These are phyloP conservation scores for Rhadina sibilatrix DNA, from an alignment of 2,113 vertebrate species.

Conservation along the genomic window DNA sequence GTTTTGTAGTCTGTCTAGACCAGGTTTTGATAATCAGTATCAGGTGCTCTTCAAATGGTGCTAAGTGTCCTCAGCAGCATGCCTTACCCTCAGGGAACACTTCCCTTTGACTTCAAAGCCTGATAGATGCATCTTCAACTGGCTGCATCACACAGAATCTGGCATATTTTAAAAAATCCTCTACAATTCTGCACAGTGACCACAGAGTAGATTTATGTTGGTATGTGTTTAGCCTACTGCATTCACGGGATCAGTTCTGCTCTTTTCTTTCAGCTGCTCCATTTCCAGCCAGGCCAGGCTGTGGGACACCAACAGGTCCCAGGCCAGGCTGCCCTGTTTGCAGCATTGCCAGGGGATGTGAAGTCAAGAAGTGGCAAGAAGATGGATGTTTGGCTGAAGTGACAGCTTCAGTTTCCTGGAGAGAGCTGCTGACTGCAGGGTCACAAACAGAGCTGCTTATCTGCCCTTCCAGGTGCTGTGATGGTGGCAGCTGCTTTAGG, in stretches of 20 bases:
- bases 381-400: constrained; percentile 46
- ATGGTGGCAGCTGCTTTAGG: constrained; percentile 44
- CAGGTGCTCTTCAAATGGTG: background rate
- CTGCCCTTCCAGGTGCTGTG: constrained; percentile 59
- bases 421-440: constrained; percentile 55
- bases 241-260: background rate
- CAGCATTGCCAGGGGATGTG: constrained; percentile 18
- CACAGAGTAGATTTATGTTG: background rate
- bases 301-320: background rate
- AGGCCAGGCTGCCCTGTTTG: background rate
- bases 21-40: background rate
- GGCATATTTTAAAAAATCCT: background rate
- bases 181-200: background rate
- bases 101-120: background rate
- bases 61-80: background rate
- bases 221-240: background rate
- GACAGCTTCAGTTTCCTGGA: constrained; percentile 53
- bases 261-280: background rate
- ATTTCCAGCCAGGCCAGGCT: background rate
- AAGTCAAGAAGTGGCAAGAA: constrained; percentile 50
- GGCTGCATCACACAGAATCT: background rate
- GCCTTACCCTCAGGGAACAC: background rate
- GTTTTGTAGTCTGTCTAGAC: background rate
- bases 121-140: background rate
- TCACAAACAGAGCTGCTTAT: constrained; percentile 54